Evolutionary conservation across 2,113 vertebrate species (phyloP), one percentile per base, ranked within the genome.

Genomic region (Sorex fumeus): DNA sequence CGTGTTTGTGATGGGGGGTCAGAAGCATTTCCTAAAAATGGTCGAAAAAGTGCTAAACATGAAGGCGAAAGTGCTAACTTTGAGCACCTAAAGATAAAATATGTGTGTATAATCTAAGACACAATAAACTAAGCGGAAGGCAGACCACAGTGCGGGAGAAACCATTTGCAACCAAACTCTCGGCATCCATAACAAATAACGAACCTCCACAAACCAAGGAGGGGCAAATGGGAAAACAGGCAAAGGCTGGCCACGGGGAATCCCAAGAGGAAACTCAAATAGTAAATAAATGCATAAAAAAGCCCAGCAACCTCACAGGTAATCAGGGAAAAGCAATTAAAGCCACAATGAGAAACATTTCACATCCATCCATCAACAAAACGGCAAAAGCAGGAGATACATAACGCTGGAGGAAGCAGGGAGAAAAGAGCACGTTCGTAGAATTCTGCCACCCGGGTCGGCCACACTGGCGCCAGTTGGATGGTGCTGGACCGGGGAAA

Each of bases 121-220:
- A 36, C 9, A 10, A 28, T 21, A 84, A 50, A 10, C 47, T 13
- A 50, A 84, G 21, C 71, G 43, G 66, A 93, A 84, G 76, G 67
- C 60, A 66, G 66, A 79, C 25, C 8, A 57, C 2, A n/a, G 11
- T 75, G 23, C 66, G 40, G 25, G 32, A 78, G 77, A 90, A 84
- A 53, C 30, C 23, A 76, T 78, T 77, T 75, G 47, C 30, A 84
- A 53, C 40, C 84, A 70, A 96, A 91, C 62, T 30, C 30, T 71
- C 90, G 53, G 60, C 79, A 11, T 66, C 67, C 60, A 83, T 10
- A 70, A 47, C 69, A 78, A 40, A 36, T 34, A 76, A 69, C 18
- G 93, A 87, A 34, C n/a, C 57, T 89, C 80, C 66, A 80, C 30
- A 84, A 76, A 76, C 40, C 74, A 76, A 7, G 60, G 83, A 60